phyloP scores from a whole-genome alignment of 2,113 vertebrate genomes.

The Hyla sarda region DNA sequence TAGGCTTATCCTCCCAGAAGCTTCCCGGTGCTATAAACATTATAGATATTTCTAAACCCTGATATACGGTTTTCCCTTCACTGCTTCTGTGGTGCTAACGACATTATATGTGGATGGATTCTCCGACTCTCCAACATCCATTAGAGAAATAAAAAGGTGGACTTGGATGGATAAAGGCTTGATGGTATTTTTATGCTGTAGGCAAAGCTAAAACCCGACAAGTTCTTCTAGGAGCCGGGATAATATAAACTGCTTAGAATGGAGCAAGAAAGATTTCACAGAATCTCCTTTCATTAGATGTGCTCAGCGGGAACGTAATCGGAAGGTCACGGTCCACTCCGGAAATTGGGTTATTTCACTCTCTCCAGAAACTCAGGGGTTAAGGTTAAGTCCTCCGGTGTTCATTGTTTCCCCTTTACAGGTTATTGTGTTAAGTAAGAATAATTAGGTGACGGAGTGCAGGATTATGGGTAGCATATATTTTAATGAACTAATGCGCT shows the following conservation, averaged over 20 bases:
- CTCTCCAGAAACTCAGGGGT: not conserved
- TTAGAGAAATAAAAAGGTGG: slow-evolving; percentile 36
- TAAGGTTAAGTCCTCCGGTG: not conserved
- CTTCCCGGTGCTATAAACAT: slow-evolving; percentile 50
- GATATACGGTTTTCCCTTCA: slow-evolving; percentile 30
- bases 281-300: slow-evolving; percentile 23
- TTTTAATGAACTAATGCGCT: slow-evolving; percentile 56
- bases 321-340: not conserved
- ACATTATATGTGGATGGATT: slow-evolving; percentile 51
- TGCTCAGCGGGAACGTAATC: slow-evolving; percentile 23
- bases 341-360: not conserved
- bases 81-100: slow-evolving; percentile 32
- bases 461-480: slow-evolving; percentile 29
- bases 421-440: slow-evolving; percentile 51
- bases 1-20: slow-evolving; percentile 55
- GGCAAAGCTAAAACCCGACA: slow-evolving; percentile 5
- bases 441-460: slow-evolving; percentile 47
- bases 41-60: slow-evolving; percentile 51
- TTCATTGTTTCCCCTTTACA: not conserved
- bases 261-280: slow-evolving; percentile 20
- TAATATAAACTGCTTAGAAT: slow-evolving; percentile 38
- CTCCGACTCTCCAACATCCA: slow-evolving; percentile 4
- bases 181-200: slow-evolving; percentile 34
- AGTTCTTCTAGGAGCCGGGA: not conserved
- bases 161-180: slow-evolving; percentile 16